Evolutionary conservation across 1,140 invertebrate genomes (phyloP).

Genomic region (Drosophila triauraria): DNA sequence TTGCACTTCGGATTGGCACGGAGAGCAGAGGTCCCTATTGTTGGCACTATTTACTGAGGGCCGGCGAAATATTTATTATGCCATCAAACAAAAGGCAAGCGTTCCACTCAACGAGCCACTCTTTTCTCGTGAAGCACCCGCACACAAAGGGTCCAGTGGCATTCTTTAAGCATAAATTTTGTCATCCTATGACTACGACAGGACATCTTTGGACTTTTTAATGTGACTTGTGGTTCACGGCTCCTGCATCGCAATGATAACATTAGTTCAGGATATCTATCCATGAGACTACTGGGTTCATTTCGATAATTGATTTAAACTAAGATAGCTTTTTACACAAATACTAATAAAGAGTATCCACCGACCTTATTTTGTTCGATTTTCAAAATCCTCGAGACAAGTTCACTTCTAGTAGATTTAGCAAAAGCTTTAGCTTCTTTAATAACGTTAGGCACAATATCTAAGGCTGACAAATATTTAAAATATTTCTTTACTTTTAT

Average conservation of each 20-base stretch:
- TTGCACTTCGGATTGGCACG: slow-evolving; percentile 25
- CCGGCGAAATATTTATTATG: slow-evolving; percentile 79
- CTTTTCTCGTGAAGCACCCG: slow-evolving; percentile 11
- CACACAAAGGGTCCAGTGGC: slow-evolving; percentile 32
- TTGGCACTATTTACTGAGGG: slow-evolving; percentile 66
- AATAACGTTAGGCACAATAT: slow-evolving; percentile 44
- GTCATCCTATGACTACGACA: not conserved
- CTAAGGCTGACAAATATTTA: slow-evolving; percentile 70
- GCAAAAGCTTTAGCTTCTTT: slow-evolving; percentile 9
- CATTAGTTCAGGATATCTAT: not conserved
- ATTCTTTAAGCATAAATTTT: slow-evolving; percentile 65
- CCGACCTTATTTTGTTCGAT: not conserved
- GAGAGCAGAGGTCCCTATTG: slow-evolving; percentile 45
- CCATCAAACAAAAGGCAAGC: slow-evolving; percentile 74
- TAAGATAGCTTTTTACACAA: not conserved
- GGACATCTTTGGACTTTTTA: slow-evolving; percentile 4
- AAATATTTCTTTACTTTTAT: slow-evolving; percentile 65
- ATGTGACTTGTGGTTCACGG: not conserved
- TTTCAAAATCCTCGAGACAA: not conserved
- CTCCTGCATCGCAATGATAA: not conserved
- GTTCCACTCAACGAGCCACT: slow-evolving; percentile 51
- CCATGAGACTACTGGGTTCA: too few relatives aligned
- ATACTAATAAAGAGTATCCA: slow-evolving; percentile 1
- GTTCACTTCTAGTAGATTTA: slow-evolving; percentile 42
- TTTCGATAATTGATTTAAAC: not conserved